Conservation (phyloP, 2,888 invertebrate species). For the Aspidiotus destructor region DNA sequence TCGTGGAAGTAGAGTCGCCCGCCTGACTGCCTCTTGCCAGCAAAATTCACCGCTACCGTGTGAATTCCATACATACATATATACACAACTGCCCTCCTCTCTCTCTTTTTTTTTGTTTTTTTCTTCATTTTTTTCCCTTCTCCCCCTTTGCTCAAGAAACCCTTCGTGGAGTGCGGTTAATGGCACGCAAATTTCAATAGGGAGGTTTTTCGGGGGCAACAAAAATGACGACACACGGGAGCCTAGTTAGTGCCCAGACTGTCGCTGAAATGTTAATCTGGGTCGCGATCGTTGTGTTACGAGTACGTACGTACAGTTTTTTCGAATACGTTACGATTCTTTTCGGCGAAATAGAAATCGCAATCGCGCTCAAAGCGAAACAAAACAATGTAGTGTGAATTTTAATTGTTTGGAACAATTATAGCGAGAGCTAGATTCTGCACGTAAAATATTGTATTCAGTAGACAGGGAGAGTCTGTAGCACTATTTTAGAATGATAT, state of each 20-base stretch:
- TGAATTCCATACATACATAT: slow-evolving; percentile 23
- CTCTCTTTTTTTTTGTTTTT: neutral
- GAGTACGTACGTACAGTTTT: neutral
- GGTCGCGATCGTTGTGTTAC: slow-evolving; percentile 25
- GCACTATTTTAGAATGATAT: too few species aligned
- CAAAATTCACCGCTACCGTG: slow-evolving; percentile 25
- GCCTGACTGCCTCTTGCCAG: slow-evolving; percentile 27
- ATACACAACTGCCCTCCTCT: slow-evolving; percentile 21
- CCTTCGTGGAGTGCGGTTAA: slow-evolving; percentile 26
- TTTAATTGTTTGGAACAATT: too few species aligned
- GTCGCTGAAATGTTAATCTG: slow-evolving; percentile 28
- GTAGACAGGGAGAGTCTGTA: too few species aligned
- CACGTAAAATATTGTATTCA: too few species aligned
- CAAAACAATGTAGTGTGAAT: neutral
- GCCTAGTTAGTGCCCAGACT: slow-evolving; percentile 29
- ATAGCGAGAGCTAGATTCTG: too few species aligned
- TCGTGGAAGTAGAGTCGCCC: slow-evolving; percentile 25
- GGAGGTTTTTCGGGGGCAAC: slow-evolving; percentile 25
- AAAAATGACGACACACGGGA: slow-evolving; percentile 30
- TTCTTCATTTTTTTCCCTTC: neutral
- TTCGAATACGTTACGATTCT: too few species aligned
- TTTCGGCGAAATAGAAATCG: too few species aligned
- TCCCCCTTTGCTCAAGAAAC: slow-evolving; percentile 7
- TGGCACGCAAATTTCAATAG: slow-evolving; percentile 27
- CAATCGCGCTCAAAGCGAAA: neutral